Conservation (phyloP, 2,113 vertebrate species). For the Perognathus longimembris region DNA sequence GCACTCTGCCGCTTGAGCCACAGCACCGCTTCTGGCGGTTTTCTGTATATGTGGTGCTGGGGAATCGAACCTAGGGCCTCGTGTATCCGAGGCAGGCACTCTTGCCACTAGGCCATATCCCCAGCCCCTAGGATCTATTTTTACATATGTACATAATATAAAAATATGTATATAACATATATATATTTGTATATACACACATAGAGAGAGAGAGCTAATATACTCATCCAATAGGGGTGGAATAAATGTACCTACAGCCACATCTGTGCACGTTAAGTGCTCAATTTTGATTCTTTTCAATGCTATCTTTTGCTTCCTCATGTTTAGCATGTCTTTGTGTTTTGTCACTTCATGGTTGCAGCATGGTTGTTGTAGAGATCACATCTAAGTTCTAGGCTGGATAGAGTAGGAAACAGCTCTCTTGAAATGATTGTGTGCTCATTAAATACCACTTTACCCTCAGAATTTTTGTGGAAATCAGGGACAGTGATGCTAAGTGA, state of each 20-base stretch:
- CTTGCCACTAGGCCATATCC: too few species aligned
- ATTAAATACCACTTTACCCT: not conserved
- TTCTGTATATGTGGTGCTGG: too few species aligned
- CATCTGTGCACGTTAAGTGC: not conserved
- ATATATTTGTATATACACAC: too few species aligned
- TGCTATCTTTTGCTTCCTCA: not conserved
- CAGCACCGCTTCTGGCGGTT: too few species aligned
- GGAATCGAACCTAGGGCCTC: too few species aligned
- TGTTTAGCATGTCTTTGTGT: not conserved
- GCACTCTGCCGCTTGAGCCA: too few species aligned
- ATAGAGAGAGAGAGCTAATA: not conserved
- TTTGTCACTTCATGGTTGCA: not conserved
- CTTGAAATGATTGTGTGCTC: not conserved
- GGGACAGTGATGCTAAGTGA: not conserved
- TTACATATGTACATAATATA: too few species aligned
- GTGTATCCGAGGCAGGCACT: too few species aligned
- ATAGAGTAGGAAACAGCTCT: not conserved
- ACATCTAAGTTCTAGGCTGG: not conserved
- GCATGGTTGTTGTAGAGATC: not conserved
- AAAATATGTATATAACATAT: too few species aligned
- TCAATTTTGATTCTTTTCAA: not conserved
- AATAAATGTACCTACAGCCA: not conserved
- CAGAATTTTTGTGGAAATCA: conserved; percentile 12
- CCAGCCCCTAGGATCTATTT: too few species aligned
- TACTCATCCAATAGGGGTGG: not conserved